Conservation (phyloP, 2,797 vertebrate genomes). For the Masticophis lateralis region DNA sequence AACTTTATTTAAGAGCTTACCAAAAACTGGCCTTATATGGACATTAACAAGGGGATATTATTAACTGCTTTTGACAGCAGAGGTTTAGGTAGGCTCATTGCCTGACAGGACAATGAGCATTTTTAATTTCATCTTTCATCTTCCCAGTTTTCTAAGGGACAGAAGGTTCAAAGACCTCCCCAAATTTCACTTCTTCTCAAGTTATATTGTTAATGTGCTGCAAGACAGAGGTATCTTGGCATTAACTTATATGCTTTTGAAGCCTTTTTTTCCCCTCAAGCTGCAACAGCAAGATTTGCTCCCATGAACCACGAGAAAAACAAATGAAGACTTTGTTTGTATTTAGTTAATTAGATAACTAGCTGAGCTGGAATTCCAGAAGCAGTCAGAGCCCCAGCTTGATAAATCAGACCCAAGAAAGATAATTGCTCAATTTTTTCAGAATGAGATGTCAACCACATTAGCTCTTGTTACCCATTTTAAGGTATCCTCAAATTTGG, state of each 20-base stretch:
- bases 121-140: background rate
- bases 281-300: conserved; percentile 67
- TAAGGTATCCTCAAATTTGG: background rate
- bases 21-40: background rate
- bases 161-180: rapidly evolving
- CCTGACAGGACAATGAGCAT: background rate
- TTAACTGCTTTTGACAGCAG: background rate
- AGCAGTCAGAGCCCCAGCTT: conserved; percentile 60
- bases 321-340: conserved; percentile 74
- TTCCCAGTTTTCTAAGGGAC: background rate
- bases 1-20: rapidly evolving
- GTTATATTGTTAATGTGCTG: background rate
- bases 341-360: conserved; percentile 72
- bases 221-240: conserved; percentile 46
- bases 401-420: conserved; percentile 44
- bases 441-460: conserved; percentile 21
- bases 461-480: conserved; percentile 18
- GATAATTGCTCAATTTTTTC: conserved; percentile 48
- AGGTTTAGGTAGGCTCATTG: background rate
- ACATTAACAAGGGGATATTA: background rate
- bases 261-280: conserved; percentile 44
- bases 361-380: conserved; percentile 50
- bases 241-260: background rate
- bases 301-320: conserved; percentile 67
- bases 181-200: background rate